phyloP scores from a whole-genome alignment of 2,797 vertebrate genomes.

The Otolemur crassicaudatus region DNA sequence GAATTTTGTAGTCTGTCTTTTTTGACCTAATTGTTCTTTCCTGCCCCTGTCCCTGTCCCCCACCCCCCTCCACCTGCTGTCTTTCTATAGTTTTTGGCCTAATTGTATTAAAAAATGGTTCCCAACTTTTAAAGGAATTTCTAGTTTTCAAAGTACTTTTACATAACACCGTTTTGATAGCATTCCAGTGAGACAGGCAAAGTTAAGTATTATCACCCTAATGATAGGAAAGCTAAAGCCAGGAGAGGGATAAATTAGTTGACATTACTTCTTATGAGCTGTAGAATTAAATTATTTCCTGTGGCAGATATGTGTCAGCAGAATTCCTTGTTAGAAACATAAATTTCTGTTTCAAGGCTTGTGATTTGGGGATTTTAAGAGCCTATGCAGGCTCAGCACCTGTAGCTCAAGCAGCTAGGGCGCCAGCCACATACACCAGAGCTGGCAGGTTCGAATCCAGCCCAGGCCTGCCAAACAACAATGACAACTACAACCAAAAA shows the following conservation, averaged over 20 bases:
- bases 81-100: neutral
- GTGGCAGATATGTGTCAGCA: neutral
- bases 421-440: no score
- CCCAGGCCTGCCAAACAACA: no score
- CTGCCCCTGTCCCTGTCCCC: no score
- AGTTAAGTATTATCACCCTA: neutral
- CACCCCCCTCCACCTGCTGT: neutral
- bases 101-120: constrained; percentile 16
- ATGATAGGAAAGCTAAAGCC: neutral
- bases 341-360: neutral
- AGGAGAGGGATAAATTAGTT: constrained; percentile 5
- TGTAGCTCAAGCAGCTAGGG: no score
- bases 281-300: neutral
- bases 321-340: constrained; percentile 28
- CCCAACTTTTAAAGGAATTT: constrained; percentile 23
- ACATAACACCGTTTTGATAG: neutral
- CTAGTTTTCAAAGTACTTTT: constrained; percentile 36
- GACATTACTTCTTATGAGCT: neutral
- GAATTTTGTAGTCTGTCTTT: constrained; percentile 19
- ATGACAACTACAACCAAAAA: no score
- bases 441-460: no score
- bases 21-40: neutral
- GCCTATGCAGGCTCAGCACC: neutral
- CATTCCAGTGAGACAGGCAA: neutral
- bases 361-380: constrained; percentile 33